Evolutionary conservation across 2,797 vertebrate genomes (phyloP), one percentile per base, ranked within the genome.

Genomic region (Valencia hispanica): DNA sequence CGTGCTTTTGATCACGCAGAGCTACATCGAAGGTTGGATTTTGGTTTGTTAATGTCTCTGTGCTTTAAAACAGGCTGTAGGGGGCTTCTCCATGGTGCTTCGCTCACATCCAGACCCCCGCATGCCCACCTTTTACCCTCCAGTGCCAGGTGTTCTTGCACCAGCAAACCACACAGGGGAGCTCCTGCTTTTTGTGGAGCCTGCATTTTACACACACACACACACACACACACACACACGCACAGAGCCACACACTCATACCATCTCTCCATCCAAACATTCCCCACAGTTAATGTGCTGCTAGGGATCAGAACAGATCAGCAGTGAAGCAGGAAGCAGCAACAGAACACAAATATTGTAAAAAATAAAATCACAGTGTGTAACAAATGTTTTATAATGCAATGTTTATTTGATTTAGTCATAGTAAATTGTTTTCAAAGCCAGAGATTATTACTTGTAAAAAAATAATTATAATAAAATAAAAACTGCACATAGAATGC

Each of bases 141-240:
- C 84, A 4, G 72, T 87, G 88, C 89, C 91, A 39, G 83, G 85
- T 79, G 59, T 89, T 93, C 76, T 95, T 96, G 92, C 95, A 94
- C 86, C 43, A 89, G 90, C 75, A 92, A 93, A 92, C 96, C 96
- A 96, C 96, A 96, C 84, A 96, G 96, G 95, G 96, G 96, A 96
- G 96, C 96, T 97, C 94, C 95, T 95, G 96, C 95, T 96, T 92
- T 95, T 96, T 91, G 79, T 91, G 94, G 94, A 79, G 85, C 85
- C 85, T 86, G 70, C 66, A 84, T 78, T 66, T 65, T 20, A 78
- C 70, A 77, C 70, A 45, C 39, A 55, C 36, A 34, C 71, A 68
- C 43, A 63, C n/a, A 77, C 51, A 76, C 72, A 25, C 72, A 73
- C 79, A 45, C 68, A 73, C 77, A 22, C n/a, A 30, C 47, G 39